Percentiles rank a stretch among this genome's conserved stretches.
phyloP scores from a whole-genome alignment of 53 echinoderm and acorn worm genomes.

The Crossaster papposus region DNA sequence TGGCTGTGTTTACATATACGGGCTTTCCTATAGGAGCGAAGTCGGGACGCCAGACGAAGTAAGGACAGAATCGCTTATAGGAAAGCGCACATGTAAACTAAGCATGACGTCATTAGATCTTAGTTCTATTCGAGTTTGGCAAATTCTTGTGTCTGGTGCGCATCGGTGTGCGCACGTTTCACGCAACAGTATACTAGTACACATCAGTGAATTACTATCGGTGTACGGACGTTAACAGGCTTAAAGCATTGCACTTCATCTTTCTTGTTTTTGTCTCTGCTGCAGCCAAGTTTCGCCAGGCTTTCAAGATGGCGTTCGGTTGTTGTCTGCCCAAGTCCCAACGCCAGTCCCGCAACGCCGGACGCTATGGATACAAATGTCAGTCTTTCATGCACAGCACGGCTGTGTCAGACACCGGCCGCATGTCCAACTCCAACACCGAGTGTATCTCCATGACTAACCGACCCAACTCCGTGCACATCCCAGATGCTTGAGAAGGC shows the following conservation, averaged over 20 bases:
- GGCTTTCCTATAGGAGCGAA: too few relatives aligned
- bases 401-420: slow-evolving; percentile 50
- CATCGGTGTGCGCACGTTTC: too few relatives aligned
- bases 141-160: too few relatives aligned
- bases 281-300: slow-evolving; percentile 88
- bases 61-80: too few relatives aligned
- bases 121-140: too few relatives aligned
- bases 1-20: too few relatives aligned
- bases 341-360: slow-evolving; percentile 44
- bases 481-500: slow-evolving; percentile 1
- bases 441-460: slow-evolving; percentile 51
- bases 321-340: slow-evolving; percentile 57
- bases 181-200: too few relatives aligned
- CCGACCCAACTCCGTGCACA: slow-evolving; percentile 29
- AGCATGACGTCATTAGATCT: too few relatives aligned
- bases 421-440: slow-evolving; percentile 51
- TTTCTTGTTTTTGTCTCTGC: neutral
- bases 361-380: slow-evolving; percentile 44
- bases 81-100: too few relatives aligned
- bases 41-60: too few relatives aligned
- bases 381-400: slow-evolving; percentile 48
- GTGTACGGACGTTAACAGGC: too few relatives aligned
- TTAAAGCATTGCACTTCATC: neutral
- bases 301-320: slow-evolving; percentile 77
- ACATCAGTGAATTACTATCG: too few relatives aligned